phyloP scores from a whole-genome alignment of 2,888 invertebrate species.

The Oscheius onirici region DNA sequence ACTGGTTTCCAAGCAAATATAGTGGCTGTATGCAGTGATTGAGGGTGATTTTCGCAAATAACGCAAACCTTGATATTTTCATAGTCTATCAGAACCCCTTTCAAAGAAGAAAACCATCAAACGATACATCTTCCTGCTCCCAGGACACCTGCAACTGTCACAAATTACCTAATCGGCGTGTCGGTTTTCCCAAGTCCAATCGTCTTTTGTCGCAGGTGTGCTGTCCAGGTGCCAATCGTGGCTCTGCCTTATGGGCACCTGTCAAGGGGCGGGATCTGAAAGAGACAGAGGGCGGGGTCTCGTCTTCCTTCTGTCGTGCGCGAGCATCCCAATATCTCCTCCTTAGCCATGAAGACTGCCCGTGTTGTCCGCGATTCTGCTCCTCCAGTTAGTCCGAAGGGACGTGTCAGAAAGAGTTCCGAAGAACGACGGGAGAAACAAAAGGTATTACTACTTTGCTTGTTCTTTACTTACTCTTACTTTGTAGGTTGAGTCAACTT shows the following conservation, averaged over 20 bases:
- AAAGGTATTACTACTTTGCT: constrained; percentile 45
- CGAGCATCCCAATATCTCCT: constrained; percentile 10
- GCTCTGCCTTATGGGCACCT: constrained; percentile 14
- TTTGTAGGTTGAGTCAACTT: constrained; percentile 48
- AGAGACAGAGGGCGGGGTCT: constrained; percentile 3
- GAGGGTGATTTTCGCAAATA: background rate
- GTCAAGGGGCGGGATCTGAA: constrained; percentile 5
- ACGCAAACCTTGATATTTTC: too few relatives aligned
- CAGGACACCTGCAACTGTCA: background rate
- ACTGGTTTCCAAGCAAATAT: background rate
- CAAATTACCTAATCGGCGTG: background rate
- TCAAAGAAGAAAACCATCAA: too few relatives aligned
- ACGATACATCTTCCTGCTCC: too few relatives aligned
- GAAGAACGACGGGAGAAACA: constrained; percentile 50
- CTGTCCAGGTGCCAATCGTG: constrained; percentile 18
- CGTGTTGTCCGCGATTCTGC: constrained; percentile 14
- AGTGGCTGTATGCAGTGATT: background rate
- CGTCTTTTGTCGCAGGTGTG: constrained; percentile 26
- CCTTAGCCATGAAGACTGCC: constrained; percentile 19
- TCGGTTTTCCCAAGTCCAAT: background rate
- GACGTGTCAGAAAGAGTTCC: constrained; percentile 46
- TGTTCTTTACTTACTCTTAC: background rate
- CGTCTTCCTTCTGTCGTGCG: background rate
- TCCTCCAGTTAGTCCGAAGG: constrained; percentile 40
- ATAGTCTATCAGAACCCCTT: too few relatives aligned